These are phyloP conservation scores for Agapornis roseicollis DNA, from an alignment of 2,113 vertebrate species.

Conservation along the genomic window DNA sequence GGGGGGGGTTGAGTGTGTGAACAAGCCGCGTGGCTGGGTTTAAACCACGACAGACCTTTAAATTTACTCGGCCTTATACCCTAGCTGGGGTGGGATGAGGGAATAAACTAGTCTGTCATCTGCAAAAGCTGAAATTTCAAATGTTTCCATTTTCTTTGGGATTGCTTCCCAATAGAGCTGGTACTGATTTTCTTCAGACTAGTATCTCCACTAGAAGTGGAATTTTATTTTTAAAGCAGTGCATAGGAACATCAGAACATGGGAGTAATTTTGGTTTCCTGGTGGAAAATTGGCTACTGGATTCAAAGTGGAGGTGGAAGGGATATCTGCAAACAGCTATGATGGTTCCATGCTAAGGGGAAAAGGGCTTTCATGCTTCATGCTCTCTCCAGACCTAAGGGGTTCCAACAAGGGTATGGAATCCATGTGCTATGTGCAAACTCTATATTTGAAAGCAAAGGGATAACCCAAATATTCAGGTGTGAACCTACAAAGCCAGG, in stretches of 20 bases:
- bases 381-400: not conserved
- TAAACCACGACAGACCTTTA: no score
- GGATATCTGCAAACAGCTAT: not conserved
- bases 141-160: not conserved
- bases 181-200: not conserved
- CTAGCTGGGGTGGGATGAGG: accelerated
- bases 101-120: not conserved
- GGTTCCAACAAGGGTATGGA: not conserved
- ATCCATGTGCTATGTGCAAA: not conserved
- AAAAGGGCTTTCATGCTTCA: not conserved
- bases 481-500: not conserved
- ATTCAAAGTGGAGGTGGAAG: not conserved
- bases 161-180: not conserved
- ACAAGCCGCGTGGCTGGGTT: no score
- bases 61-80: not conserved
- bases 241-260: not conserved
- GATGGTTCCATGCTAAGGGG: not conserved
- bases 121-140: not conserved
- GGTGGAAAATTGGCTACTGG: not conserved
- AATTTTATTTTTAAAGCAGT: not conserved
- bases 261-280: not conserved
- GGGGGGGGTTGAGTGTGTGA: no score
- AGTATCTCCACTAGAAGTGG: not conserved
- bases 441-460: not conserved
- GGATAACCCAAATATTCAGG: not conserved